A percentile compares a stretch with the other conserved stretches of the same genome.
Conservation (phyloP, 2,113 vertebrate species). For the Euleptes europaea region DNA sequence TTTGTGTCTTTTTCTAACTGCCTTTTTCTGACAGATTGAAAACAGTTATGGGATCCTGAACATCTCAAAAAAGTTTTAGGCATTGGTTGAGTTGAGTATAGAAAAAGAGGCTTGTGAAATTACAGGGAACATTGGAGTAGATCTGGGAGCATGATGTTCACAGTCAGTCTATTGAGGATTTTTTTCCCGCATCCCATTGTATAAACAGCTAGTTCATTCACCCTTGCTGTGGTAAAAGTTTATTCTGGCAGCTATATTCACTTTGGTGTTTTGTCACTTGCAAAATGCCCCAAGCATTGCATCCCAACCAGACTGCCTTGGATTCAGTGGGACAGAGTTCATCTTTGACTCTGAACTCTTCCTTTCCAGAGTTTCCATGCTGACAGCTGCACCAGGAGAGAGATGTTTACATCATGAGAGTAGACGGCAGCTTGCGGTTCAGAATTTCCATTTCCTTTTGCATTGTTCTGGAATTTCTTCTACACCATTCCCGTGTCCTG, state of each 20-base stretch:
- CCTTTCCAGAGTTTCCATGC: slow-evolving; percentile 64
- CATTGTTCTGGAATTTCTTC: slow-evolving; percentile 53
- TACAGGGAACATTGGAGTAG: not conserved
- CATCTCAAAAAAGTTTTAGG: not conserved
- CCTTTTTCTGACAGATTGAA: slow-evolving; percentile 1
- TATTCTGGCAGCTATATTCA: slow-evolving; percentile 34
- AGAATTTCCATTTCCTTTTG: slow-evolving; percentile 70
- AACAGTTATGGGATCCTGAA: not conserved
- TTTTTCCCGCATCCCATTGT: slow-evolving; percentile 40
- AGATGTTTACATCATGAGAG: slow-evolving; percentile 64
- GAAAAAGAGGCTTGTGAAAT: slow-evolving; percentile 41
- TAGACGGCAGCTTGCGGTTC: slow-evolving; percentile 56
- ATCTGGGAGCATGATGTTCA: slow-evolving; percentile 31
- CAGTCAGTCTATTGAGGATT: slow-evolving; percentile 43
- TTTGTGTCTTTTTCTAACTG: slow-evolving; percentile 16
- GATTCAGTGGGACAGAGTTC: slow-evolving; percentile 56
- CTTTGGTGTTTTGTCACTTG: slow-evolving; percentile 50
- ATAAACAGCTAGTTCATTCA: slow-evolving; percentile 59
- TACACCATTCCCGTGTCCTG: slow-evolving; percentile 25
- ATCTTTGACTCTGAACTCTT: slow-evolving; percentile 65
- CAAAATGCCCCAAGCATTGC: slow-evolving; percentile 42
- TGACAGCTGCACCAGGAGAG: slow-evolving; percentile 61
- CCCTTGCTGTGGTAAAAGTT: slow-evolving; percentile 57
- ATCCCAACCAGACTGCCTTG: slow-evolving; percentile 51
- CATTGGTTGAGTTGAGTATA: not conserved